Percentiles rank a stretch among this genome's conserved stretches.
phyloP scores from a whole-genome alignment of 2,888 invertebrate species.

The Tinea trinotella region DNA sequence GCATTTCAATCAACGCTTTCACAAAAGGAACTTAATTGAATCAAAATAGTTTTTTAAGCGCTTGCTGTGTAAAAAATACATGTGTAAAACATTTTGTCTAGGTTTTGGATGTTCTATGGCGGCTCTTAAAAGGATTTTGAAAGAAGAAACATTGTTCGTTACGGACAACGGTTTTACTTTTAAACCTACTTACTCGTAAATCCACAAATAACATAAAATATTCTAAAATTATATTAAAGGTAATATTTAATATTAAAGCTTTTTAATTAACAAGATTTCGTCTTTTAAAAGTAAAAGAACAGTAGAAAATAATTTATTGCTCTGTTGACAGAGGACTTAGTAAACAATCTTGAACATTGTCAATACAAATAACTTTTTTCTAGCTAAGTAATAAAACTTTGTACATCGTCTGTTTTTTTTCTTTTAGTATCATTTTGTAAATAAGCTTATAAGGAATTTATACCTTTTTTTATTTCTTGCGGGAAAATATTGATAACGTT shows the following conservation, averaged over 20 bases:
- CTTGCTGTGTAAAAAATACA: background rate
- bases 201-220: background rate
- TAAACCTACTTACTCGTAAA: background rate
- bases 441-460: background rate
- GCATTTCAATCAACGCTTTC: slow-evolving; percentile 1
- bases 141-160: background rate
- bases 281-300: background rate
- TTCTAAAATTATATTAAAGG: too few species aligned
- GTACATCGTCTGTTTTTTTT: background rate
- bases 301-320: background rate
- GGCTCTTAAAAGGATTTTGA: background rate
- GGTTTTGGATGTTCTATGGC: background rate
- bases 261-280: background rate
- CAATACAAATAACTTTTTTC: background rate
- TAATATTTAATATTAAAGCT: background rate
- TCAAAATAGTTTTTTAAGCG: background rate
- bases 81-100: background rate
- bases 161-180: background rate
- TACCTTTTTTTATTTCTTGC: background rate
- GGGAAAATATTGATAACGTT: too few species aligned
- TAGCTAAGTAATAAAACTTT: background rate
- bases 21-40: background rate
- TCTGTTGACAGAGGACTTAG: background rate
- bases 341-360: background rate
- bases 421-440: background rate